Conservation (phyloP, 2,888 invertebrate species). For the Eristalis tenax region DNA sequence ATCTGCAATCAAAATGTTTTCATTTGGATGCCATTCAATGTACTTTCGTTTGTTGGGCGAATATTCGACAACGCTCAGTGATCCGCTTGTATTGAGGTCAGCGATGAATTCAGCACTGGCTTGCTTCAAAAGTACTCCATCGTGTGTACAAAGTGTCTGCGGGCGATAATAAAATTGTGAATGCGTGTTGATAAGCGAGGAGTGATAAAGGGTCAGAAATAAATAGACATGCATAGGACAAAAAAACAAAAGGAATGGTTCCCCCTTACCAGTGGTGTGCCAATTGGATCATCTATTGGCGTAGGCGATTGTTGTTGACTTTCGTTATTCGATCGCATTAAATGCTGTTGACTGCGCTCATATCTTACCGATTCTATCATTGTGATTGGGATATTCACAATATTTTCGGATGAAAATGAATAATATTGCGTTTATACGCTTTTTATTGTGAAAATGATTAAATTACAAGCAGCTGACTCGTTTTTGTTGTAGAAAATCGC, state of each 20-base stretch:
- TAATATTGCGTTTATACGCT: constrained; percentile 24
- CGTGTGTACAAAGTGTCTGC: constrained; percentile 89
- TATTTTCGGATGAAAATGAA: constrained; percentile 26
- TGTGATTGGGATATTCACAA: constrained; percentile 42
- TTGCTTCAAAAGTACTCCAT: constrained; percentile 88
- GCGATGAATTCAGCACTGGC: constrained; percentile 84
- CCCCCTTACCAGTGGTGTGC: constrained; percentile 51
- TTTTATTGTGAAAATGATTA: constrained; percentile 55
- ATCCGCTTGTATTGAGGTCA: constrained; percentile 84
- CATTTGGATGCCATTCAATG: constrained; percentile 92
- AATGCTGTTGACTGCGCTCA: constrained; percentile 51
- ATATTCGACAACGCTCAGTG: constrained; percentile 78
- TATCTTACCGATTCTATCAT: constrained; percentile 63
- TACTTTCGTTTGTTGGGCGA: constrained; percentile 82
- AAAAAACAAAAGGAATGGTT: constrained; percentile 7
- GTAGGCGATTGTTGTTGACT: constrained; percentile 61
- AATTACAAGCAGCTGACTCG: constrained; percentile 69
- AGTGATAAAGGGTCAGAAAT: not conserved
- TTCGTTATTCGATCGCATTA: constrained; percentile 58
- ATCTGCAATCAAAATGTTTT: constrained; percentile 86
- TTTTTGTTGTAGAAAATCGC: constrained; percentile 67
- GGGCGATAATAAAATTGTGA: constrained; percentile 60
- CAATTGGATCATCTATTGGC: constrained; percentile 59
- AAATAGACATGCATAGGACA: not conserved
- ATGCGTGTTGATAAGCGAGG: constrained; percentile 8